A percentile compares a stretch with the other conserved stretches of the same genome.
phyloP scores from a whole-genome alignment of 2,797 vertebrate genomes.

The Chaetodon trifasciatus region DNA sequence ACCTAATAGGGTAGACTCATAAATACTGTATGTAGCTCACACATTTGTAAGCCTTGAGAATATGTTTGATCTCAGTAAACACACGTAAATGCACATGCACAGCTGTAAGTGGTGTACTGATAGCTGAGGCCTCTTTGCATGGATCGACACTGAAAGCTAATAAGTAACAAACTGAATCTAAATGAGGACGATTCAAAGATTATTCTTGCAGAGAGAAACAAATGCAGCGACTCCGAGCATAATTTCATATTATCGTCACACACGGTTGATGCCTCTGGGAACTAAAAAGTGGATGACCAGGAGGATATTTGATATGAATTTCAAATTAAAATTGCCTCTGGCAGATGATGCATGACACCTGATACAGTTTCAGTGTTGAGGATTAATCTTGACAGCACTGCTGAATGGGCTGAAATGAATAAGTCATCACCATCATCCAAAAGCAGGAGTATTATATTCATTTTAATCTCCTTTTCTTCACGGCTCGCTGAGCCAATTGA shows the following conservation, averaged over 20 bases:
- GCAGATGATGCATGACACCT: conserved; percentile 23
- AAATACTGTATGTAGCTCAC: background rate
- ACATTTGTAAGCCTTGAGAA: background rate
- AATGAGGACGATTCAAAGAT: background rate
- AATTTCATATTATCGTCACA: background rate
- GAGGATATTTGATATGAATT: conserved; percentile 28
- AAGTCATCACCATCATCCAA: conserved; percentile 34
- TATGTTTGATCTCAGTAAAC: conserved; percentile 14
- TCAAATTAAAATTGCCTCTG: conserved; percentile 13
- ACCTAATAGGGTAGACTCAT: background rate
- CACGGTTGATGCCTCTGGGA: background rate
- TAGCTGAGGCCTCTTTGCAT: background rate
- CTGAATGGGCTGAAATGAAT: conserved; percentile 36
- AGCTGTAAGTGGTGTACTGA: background rate
- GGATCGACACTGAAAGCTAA: background rate
- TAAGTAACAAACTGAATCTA: background rate
- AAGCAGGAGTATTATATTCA: conserved; percentile 6
- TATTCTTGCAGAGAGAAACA: background rate
- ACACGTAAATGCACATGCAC: background rate
- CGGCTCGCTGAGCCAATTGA: background rate
- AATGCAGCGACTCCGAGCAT: background rate
- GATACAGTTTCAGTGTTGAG: conserved; percentile 26
- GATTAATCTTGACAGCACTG: conserved; percentile 34
- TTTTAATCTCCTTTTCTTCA: conserved; percentile 29
- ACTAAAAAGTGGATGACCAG: background rate